Evolutionary conservation across 1,140 invertebrate species (phyloP).

Genomic region (Lasaia peninsularis): DNA sequence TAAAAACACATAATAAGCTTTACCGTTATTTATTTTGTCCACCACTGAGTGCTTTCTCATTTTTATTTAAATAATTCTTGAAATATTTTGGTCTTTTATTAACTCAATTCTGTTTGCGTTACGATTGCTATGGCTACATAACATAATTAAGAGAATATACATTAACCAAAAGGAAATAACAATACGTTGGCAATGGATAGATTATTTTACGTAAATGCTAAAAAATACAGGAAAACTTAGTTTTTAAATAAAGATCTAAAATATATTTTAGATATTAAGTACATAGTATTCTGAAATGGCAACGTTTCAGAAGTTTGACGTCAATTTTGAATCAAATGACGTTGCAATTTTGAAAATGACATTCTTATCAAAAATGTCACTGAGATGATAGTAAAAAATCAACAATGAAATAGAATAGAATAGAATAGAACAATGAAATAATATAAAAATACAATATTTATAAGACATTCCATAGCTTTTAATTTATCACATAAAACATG

Average conservation of each 20-base stretch:
- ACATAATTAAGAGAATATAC: no score
- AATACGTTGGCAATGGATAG: no score
- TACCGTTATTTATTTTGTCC: neutral
- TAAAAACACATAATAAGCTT: no score
- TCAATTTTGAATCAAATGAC: neutral
- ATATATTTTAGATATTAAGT: no score
- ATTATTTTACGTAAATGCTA: no score
- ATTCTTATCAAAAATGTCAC: neutral
- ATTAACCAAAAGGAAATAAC: no score
- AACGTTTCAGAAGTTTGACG: no score
- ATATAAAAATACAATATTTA: neutral
- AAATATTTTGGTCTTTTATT: neutral
- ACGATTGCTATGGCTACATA: neutral
- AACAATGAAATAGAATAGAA: conserved; percentile 1
- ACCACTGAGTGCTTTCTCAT: neutral
- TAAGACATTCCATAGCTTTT: conserved; percentile 1
- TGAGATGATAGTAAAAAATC: conserved; percentile 7
- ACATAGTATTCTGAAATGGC: no score
- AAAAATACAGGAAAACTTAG: no score
- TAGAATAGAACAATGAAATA: no score
- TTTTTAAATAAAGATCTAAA: no score
- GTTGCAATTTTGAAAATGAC: neutral
- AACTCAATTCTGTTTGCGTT: neutral
- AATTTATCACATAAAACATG: neutral
- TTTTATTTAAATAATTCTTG: neutral